phyloP scores from a whole-genome alignment of 2,797 vertebrate genomes.

The Apogon hyalosoma region DNA sequence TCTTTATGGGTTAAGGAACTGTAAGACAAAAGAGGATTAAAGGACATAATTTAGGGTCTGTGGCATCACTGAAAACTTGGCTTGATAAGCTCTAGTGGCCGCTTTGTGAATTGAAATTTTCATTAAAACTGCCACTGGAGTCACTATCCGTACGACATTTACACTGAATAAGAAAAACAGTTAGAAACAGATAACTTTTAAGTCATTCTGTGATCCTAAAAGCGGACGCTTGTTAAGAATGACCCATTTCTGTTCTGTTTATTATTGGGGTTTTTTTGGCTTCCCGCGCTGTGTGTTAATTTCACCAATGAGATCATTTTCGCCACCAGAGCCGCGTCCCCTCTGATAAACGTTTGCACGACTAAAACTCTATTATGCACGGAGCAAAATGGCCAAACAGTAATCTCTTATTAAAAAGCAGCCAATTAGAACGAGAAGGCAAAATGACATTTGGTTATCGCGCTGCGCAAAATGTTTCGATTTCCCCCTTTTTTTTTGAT shows the following conservation, averaged over 20 bases:
- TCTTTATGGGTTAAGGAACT: too few species aligned
- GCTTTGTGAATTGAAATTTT: too few species aligned
- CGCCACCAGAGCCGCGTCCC: conserved; percentile 12
- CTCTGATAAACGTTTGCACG: neutral
- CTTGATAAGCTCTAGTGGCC: too few species aligned
- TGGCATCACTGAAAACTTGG: too few species aligned
- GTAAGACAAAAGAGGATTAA: too few species aligned
- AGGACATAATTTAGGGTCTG: too few species aligned
- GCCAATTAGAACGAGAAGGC: conserved; percentile 57
- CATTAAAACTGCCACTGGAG: too few species aligned
- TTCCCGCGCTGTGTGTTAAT: neutral
- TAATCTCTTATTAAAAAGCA: conserved; percentile 65
- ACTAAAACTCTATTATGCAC: conserved; percentile 48
- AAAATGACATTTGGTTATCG: conserved; percentile 68
- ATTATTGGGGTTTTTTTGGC: neutral
- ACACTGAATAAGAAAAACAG: too few species aligned
- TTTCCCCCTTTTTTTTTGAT: conserved; percentile 58
- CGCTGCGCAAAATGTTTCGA: conserved; percentile 51
- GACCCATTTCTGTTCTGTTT: conserved; percentile 1
- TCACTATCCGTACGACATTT: too few species aligned
- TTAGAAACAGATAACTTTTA: too few species aligned
- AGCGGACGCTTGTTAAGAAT: too few species aligned
- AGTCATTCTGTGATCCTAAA: too few species aligned
- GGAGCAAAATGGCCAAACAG: conserved; percentile 39
- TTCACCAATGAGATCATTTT: conserved; percentile 13